phyloP scores from a whole-genome alignment of 2,797 vertebrate species.

The Rhinichthys osculus region DNA sequence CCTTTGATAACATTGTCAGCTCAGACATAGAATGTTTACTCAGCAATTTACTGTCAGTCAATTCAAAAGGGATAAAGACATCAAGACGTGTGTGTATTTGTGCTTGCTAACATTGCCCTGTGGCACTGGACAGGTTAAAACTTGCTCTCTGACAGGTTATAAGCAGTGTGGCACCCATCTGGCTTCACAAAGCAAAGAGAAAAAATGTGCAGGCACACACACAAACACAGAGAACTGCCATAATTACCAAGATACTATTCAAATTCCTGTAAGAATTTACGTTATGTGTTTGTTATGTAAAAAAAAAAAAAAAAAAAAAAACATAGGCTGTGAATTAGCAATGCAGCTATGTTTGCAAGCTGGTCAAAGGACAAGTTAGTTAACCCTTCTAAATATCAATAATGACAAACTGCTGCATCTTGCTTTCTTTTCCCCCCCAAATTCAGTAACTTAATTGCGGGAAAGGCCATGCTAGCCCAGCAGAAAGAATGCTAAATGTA shows the following conservation, averaged over 20 bases:
- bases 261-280: neutral
- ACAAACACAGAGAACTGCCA: constrained; percentile 41
- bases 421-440: constrained; percentile 10
- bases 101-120: constrained; percentile 46
- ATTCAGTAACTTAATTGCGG: neutral
- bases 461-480: neutral
- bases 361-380: constrained; percentile 37
- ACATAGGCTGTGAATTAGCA: constrained; percentile 57
- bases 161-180: constrained; percentile 47
- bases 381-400: constrained; percentile 78
- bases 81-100: constrained; percentile 40
- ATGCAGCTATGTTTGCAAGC: constrained; percentile 54
- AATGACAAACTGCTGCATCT: constrained; percentile 73
- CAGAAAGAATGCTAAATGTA: neutral
- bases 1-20: constrained; percentile 51
- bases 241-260: neutral
- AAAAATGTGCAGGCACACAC: constrained; percentile 28
- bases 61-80: constrained; percentile 55
- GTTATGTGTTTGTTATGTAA: neutral
- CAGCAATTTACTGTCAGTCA: constrained; percentile 57
- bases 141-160: constrained; percentile 51
- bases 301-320: neutral
- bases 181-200: constrained; percentile 45
- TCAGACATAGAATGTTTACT: constrained; percentile 52
- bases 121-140: constrained; percentile 51